Evolutionary conservation across 2,797 vertebrate species (phyloP).

Genomic region (Sciurus vulgaris): DNA sequence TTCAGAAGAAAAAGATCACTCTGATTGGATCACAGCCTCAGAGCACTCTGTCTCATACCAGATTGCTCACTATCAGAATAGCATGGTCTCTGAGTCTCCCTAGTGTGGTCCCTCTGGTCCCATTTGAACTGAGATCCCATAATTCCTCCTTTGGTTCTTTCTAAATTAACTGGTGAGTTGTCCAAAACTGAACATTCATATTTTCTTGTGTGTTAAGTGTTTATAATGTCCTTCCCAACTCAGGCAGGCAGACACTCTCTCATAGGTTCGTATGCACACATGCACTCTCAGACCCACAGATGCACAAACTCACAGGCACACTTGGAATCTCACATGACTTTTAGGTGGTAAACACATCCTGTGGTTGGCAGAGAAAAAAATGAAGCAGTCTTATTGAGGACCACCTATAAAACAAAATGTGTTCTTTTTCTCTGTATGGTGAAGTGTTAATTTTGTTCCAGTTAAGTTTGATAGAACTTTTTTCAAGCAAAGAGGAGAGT

Average conservation of each 20-base stretch:
- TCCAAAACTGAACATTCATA: background rate
- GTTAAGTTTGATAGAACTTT: conserved; percentile 69
- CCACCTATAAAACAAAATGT: conserved; percentile 34
- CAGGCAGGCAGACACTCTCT: background rate
- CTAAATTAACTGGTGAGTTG: background rate
- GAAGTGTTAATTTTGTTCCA: conserved; percentile 41
- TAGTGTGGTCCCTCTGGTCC: background rate
- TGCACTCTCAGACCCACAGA: no score
- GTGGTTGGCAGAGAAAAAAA: background rate
- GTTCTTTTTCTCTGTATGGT: conserved; percentile 42
- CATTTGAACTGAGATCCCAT: background rate
- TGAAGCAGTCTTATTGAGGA: background rate
- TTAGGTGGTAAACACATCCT: background rate
- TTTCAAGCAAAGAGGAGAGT: conserved; percentile 84
- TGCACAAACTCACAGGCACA: background rate
- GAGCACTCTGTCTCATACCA: background rate
- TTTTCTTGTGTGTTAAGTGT: background rate
- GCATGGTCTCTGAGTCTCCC: background rate
- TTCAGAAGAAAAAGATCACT: background rate
- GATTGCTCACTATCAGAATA: background rate
- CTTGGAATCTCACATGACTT: background rate
- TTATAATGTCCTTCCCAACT: background rate
- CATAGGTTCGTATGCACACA: background rate
- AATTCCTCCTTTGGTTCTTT: background rate
- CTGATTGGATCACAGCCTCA: no score